phyloP scores from a whole-genome alignment of 2,113 vertebrate species.

The Balaenoptera acutorostrata region DNA sequence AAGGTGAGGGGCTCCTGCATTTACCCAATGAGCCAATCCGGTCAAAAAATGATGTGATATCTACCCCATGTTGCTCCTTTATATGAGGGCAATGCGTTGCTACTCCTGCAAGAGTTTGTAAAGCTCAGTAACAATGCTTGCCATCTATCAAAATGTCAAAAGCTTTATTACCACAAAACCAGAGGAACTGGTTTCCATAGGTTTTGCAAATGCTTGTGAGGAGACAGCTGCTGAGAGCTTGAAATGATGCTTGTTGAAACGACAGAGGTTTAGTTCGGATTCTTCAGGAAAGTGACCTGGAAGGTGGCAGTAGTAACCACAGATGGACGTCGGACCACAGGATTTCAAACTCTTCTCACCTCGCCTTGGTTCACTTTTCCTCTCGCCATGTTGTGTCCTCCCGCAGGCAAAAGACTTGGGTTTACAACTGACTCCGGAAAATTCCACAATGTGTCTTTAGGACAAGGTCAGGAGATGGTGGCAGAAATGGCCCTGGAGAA shows the following conservation, averaged over 20 bases:
- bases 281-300: slow-evolving; percentile 59
- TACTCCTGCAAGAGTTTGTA: slow-evolving; percentile 80
- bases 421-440: slow-evolving; percentile 85
- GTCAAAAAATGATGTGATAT: slow-evolving; percentile 79
- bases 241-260: slow-evolving; percentile 74
- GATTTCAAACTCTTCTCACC: not conserved
- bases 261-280: slow-evolving; percentile 63
- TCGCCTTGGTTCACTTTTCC: not conserved
- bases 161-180: slow-evolving; percentile 83
- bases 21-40: slow-evolving; percentile 79
- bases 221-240: slow-evolving; percentile 73
- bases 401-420: slow-evolving; percentile 85
- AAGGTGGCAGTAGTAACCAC: slow-evolving; percentile 59
- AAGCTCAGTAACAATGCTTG: slow-evolving; percentile 80
- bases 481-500: slow-evolving; percentile 80
- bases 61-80: slow-evolving; percentile 85
- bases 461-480: slow-evolving; percentile 85
- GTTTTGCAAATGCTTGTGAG: slow-evolving; percentile 71
- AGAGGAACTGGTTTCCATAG: slow-evolving; percentile 73
- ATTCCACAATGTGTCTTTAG: slow-evolving; percentile 86
- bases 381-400: not conserved
- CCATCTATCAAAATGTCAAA: slow-evolving; percentile 85
- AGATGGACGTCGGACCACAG: slow-evolving; percentile 38
- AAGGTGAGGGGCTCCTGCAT: slow-evolving; percentile 80
- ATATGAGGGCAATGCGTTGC: slow-evolving; percentile 77